Percentiles rank a stretch among this genome's conserved stretches.
Conservation (phyloP, 92 coral and sea anemone genomes). For the Heteractis magnifica region DNA sequence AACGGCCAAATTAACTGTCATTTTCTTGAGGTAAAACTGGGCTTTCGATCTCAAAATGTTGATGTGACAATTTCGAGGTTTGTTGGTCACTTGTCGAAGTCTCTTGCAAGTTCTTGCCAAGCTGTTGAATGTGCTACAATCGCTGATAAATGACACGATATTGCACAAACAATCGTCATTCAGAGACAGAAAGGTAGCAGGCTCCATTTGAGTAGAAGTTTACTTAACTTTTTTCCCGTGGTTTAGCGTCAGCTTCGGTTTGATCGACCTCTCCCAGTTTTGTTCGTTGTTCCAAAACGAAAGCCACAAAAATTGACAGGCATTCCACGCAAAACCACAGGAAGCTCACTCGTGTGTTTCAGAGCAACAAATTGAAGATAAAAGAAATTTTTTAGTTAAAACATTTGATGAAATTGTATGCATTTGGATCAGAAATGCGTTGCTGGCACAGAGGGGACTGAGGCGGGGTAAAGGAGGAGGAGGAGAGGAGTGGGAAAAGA, state of each 20-base stretch:
- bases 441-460: too few relatives aligned
- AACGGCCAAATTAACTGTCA: not conserved
- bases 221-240: not conserved
- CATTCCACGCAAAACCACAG: not conserved
- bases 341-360: not conserved
- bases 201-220: not conserved
- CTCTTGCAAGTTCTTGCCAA: conserved; percentile 5
- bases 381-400: too few relatives aligned
- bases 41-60: not conserved
- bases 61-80: not conserved
- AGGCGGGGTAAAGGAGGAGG: too few relatives aligned
- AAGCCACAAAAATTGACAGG: not conserved
- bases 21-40: not conserved
- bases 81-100: not conserved
- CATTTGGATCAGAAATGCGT: too few relatives aligned
- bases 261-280: not conserved
- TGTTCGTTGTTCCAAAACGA: not conserved
- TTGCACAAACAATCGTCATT: conserved; percentile 3
- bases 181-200: not conserved
- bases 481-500: too few relatives aligned
- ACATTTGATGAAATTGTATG: too few relatives aligned
- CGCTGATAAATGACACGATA: not conserved
- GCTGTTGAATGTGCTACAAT: not conserved
- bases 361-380: too few relatives aligned
- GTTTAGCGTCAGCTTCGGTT: not conserved